phyloP scores from a whole-genome alignment of 2,888 invertebrate genomes.

The Melanchra persicariae region DNA sequence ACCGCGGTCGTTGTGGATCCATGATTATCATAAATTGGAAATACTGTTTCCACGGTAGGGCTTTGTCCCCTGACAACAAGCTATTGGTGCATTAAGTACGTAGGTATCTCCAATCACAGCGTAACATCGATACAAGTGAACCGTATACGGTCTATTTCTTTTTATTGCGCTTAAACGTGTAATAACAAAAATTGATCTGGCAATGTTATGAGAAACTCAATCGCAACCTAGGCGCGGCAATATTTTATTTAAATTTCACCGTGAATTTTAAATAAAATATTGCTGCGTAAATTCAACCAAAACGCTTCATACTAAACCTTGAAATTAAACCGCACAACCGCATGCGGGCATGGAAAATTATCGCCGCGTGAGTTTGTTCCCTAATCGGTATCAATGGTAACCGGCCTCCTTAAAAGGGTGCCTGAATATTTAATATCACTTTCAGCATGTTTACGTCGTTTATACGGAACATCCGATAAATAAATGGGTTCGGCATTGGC shows the following conservation, averaged over 20 bases:
- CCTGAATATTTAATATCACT: constrained; percentile 67
- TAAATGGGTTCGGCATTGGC: constrained; percentile 67
- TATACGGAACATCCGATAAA: constrained; percentile 69
- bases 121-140: background rate
- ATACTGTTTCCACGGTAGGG: background rate
- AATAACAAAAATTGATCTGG: background rate
- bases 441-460: constrained; percentile 64
- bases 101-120: background rate
- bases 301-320: background rate
- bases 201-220: too few species aligned
- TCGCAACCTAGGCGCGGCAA: too few species aligned
- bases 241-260: too few species aligned
- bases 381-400: constrained; percentile 38
- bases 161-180: background rate
- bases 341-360: constrained; percentile 3
- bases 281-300: background rate
- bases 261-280: background rate
- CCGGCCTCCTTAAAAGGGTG: constrained; percentile 39
- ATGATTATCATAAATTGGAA: background rate
- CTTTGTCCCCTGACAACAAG: background rate
- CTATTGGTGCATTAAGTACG: background rate
- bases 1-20: background rate
- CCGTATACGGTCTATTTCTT: background rate
- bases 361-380: constrained; percentile 8
- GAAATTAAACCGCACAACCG: background rate